Evolutionary conservation across 1,140 invertebrate genomes (phyloP), one percentile per base, ranked within the genome.

Genomic region (Platyura marginata): DNA sequence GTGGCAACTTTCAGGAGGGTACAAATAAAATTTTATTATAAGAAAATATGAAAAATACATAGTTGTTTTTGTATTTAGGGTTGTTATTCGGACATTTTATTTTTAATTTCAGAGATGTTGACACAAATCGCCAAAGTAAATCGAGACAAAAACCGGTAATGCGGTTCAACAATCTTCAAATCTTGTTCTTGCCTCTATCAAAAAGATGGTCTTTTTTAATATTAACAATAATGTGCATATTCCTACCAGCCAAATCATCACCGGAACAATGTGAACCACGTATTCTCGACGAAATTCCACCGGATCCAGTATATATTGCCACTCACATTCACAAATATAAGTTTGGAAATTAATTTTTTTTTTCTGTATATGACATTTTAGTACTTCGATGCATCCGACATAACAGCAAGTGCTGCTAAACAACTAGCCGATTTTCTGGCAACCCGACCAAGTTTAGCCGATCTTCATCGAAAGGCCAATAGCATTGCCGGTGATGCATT

Each of bases 391-490:
- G 59, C 52, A 19, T 49, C 51, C 22, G 54, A 58, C 36, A 49
- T 59, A 29, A 56, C 54, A 39, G 51, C 51, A 43, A 53, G 55
- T 41, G 56, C 59, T 16, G 59, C 59, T 43, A 51, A 54, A 38
- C 51, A 59, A 48, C 56, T 61, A 46, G 59, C 52, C 29, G 58
- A 61, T 50, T 61, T 50, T 50, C 51, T 61, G 41, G 44, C 53
- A 25, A 47, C 44, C 35, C 57, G 53, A 48, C 48, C 55, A 41
- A 49, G 46, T 42, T 42, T 49, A 40, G 51, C 48, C 38, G 57
- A 59, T 42, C 49, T 61, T 21, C 54, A 48, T 40, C 50, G 50
- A 20, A 47, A 52, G 16, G 59, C 59, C 16, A 61, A 61, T 45
- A 42, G 39, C 40, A 57, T 61, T 34, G 59, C 59, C 45, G 57